Base-by-base conservation (phyloP, 2,113 vertebrate genomes). In the Bubo scandiacus region DNA sequence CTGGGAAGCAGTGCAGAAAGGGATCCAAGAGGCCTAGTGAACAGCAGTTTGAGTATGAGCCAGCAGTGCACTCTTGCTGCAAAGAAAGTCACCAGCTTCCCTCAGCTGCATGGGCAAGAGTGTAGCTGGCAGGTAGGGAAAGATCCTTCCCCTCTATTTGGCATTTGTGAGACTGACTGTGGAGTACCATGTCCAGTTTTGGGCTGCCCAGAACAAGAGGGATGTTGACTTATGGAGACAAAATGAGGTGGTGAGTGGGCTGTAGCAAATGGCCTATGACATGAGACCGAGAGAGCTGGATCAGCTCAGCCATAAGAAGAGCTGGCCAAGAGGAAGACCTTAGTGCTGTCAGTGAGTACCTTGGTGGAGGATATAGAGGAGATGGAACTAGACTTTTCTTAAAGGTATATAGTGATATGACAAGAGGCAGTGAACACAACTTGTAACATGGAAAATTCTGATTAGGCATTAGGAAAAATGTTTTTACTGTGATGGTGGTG, bases 31-130 rank as follows among this genome's bases (percentile, higher is more conserved):
- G 32, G 7, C 7, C 22, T 32, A 2, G 15, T 9, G 34, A 65
- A 18, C 26, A 7, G 5, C n/a, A 45, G 3, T 59, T 61, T 61
- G 11, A n/a, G 49, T 15, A 5, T 15, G 49, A 57, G 25, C 58
- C 67, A 88, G 29, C n/a, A 42, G 58, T 2, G 19, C 45, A 19
- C 57, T 25, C 32, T 80, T 57, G 40, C 1, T 65, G 51, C 38
- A 61, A 15, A 29, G 63, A 58, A 67, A 34, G 20, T 65, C 23
- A 40, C 43, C 18, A 27, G 5, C 32, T 51, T 84, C 32, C 21
- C 45, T 84, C 0, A 0, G 36, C 40, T 66, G 21, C 26, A 5
- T 26, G 20, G 43, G 11, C 25, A 54, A 25, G 49, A 63, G 30
- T 45, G 18, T 27, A 82, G 22, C 80, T 49, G 73, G 19, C 49